phyloP scores from a whole-genome alignment of 2,797 vertebrate species.

The Onychomys torridus region DNA sequence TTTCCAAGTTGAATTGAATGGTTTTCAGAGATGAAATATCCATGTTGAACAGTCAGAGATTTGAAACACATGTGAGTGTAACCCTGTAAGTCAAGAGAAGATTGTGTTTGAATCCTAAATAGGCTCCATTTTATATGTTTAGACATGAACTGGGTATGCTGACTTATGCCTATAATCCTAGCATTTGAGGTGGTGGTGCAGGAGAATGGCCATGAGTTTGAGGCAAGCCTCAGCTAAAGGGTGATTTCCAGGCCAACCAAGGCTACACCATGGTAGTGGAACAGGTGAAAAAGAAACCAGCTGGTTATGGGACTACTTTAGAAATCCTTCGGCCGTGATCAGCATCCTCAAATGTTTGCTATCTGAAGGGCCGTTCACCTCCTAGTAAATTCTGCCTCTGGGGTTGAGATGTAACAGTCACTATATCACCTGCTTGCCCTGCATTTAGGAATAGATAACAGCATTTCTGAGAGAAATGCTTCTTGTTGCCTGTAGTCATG shows the following conservation, averaged over 20 bases:
- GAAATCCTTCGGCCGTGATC: not conserved
- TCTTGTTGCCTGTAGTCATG: not conserved
- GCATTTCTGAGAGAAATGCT: not conserved
- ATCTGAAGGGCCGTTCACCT: not conserved
- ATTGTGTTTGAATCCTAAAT: not conserved
- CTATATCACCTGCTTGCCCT: not conserved
- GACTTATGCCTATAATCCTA: not conserved
- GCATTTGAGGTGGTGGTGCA: not conserved
- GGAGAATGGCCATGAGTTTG: not conserved
- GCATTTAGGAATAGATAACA: not conserved
- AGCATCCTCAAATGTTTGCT: not conserved
- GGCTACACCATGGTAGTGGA: not conserved
- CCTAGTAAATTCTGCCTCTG: not conserved
- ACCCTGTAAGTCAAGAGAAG: not conserved
- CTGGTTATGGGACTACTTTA: not conserved
- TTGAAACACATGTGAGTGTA: not conserved
- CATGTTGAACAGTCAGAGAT: not conserved
- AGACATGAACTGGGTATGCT: not conserved
- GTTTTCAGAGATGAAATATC: slow-evolving; percentile 27
- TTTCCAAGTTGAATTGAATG: slow-evolving; percentile 29
- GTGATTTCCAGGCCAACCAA: not conserved
- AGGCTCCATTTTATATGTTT: not conserved
- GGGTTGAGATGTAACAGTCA: not conserved
- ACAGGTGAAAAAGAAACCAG: not conserved
- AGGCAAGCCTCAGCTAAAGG: not conserved